Base-by-base conservation (phyloP, 2,888 invertebrate genomes). In the Mechanitis messenoides region DNA sequence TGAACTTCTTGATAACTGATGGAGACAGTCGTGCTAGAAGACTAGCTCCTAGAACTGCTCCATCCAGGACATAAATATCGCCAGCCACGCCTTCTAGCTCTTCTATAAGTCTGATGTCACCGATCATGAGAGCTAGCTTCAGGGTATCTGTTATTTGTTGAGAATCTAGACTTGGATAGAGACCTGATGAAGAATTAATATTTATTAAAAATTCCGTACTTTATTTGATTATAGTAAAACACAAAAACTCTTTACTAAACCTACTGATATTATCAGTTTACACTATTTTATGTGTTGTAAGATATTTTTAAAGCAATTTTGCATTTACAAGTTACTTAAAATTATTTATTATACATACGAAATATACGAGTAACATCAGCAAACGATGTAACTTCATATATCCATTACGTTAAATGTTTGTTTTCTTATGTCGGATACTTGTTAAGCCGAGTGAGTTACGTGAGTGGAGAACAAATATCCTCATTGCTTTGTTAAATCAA, bases 71-170 rank as follows among this genome's bases (percentile, higher is more conserved):
- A 75, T 95, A 96, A 33, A 96, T 93, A 72, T 96, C 96, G 0
- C 96, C 96, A 2, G 95, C 95, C 0, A 96, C 95, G 2, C 96
- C 96, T 12, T 93, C 92, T 60, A 87, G 89, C 76, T 95, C 95
- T 70, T 95, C 96, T 12, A 91, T 92, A 45, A 96, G 85, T 6
- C 96, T 92, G 0, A 96, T 89, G 75, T 96, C 96, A 1, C 96
- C 96, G 55, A 96, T 93, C 96, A 96, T 96, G 7, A 96, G 86
- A 0, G 94, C 94, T 12, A 95, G 87, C 80, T 96, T 96, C 90
- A 95, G 92, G 20, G 92, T 92, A 67, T 96, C 95, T 42, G 93
- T 90, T 53, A 95, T 92, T 73, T 94, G 93, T 50, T 93, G 93
- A 0, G 93, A 61, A 55, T 92, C 92, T 55, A 94, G 76, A 71